A percentile compares a stretch with the other conserved stretches of the same genome.
phyloP scores from a whole-genome alignment of 2,113 vertebrate species.

The Otolemur garnettii region DNA sequence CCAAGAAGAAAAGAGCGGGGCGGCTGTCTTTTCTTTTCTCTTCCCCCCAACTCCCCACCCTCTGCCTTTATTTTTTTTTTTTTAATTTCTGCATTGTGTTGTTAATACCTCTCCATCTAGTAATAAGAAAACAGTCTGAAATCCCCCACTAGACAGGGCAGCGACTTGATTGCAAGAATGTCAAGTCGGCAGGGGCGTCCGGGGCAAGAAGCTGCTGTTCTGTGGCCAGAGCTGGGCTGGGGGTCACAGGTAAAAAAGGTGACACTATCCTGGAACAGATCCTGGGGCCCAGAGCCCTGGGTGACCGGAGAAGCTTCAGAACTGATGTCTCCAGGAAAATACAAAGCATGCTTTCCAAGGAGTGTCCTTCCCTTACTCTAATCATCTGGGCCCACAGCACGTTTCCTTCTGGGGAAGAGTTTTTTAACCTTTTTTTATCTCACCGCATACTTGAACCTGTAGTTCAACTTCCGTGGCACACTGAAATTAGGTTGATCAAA shows the following conservation, averaged over 20 bases:
- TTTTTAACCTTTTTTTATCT: too few species aligned
- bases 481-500: too few species aligned
- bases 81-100: slow-evolving; percentile 87
- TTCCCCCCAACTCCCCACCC: slow-evolving; percentile 30
- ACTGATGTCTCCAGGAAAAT: too few species aligned
- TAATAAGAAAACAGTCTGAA: slow-evolving; percentile 87
- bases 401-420: background rate
- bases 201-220: background rate
- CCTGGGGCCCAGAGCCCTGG: accelerated
- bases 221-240: background rate
- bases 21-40: slow-evolving; percentile 85
- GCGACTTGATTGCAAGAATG: slow-evolving; percentile 78
- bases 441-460: too few species aligned
- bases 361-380: slow-evolving; percentile 41
- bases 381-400: background rate
- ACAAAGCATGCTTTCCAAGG: accelerated
- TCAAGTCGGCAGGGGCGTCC: slow-evolving; percentile 53
- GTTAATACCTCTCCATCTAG: slow-evolving; percentile 88
- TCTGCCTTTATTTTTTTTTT: slow-evolving; percentile 67
- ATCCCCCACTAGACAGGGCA: slow-evolving; percentile 69
- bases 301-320: background rate
- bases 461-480: too few species aligned
- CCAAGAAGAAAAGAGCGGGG: slow-evolving; percentile 90
- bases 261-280: accelerated
- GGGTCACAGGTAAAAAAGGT: background rate